Conservation (phyloP, 2,888 invertebrate species). For the Eulithis testata region DNA sequence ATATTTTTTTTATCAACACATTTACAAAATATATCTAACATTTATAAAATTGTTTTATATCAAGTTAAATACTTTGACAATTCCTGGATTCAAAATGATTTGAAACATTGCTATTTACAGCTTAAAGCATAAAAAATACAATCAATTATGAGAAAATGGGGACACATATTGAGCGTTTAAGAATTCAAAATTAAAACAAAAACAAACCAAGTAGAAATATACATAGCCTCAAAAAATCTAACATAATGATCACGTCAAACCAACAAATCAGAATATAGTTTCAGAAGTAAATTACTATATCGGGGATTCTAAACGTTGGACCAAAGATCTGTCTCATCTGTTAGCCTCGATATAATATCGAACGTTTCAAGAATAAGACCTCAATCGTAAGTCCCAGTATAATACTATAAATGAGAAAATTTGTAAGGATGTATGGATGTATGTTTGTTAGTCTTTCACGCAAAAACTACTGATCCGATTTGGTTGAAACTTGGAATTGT, state of each 20-base stretch:
- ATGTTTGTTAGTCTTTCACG: too few species aligned
- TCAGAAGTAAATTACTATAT: too few species aligned
- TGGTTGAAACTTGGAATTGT: too few species aligned
- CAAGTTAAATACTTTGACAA: conserved; percentile 27
- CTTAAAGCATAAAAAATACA: conserved; percentile 7
- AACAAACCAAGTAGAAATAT: conserved; percentile 38
- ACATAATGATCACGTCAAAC: background rate
- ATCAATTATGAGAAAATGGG: conserved; percentile 21
- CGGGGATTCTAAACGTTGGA: too few species aligned
- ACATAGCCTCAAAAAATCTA: conserved; percentile 55
- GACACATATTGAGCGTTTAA: conserved; percentile 42
- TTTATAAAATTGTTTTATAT: conserved; percentile 20
- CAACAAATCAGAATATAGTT: too few species aligned
- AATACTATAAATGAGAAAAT: too few species aligned
- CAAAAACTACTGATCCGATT: too few species aligned
- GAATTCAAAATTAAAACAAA: conserved; percentile 34
- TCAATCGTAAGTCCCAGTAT: too few species aligned
- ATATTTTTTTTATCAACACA: conserved; percentile 18
- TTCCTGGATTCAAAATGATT: conserved; percentile 29
- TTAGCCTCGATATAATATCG: too few species aligned
- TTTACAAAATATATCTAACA: conserved; percentile 27
- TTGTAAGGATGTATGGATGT: too few species aligned
- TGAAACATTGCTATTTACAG: conserved; percentile 33
- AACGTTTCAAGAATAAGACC: too few species aligned
- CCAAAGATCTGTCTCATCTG: too few species aligned